Percentiles rank a stretch among this genome's conserved stretches.
Conservation (phyloP, 2,797 vertebrate genomes). For the Tolypeutes matacus region DNA sequence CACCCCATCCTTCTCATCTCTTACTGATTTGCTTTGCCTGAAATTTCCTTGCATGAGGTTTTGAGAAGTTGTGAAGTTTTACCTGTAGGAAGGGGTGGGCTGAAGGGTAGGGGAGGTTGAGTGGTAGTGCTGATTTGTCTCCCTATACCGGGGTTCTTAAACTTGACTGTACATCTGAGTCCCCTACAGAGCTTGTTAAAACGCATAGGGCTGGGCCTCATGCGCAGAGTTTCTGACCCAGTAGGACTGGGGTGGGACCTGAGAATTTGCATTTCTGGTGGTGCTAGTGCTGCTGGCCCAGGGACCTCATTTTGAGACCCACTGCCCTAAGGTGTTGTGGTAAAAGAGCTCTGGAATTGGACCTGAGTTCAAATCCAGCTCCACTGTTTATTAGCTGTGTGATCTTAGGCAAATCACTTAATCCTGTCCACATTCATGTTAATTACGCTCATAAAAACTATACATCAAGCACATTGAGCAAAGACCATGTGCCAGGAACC, state of each 20-base stretch:
- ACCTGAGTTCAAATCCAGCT: background rate
- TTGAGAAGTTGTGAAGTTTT: background rate
- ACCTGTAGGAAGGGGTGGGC: background rate
- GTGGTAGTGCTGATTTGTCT: background rate
- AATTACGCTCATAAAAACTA: background rate
- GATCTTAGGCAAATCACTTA: background rate
- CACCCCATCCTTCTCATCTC: background rate
- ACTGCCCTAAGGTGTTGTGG: background rate
- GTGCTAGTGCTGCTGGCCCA: background rate
- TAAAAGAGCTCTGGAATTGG: background rate
- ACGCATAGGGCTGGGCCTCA: background rate
- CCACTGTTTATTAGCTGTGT: background rate
- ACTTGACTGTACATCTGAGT: fast-evolving
- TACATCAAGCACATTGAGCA: background rate
- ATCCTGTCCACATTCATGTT: background rate
- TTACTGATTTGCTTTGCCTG: background rate
- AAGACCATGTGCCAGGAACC: background rate
- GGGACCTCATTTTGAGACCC: background rate
- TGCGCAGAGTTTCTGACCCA: background rate
- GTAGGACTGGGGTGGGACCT: background rate
- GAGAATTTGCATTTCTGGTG: background rate
- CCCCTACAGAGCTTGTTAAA: background rate
- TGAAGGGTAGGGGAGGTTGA: background rate
- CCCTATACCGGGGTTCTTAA: background rate
- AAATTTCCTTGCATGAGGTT: background rate